phyloP scores from a whole-genome alignment of 2,888 invertebrate genomes.

The Julus scandinavius region DNA sequence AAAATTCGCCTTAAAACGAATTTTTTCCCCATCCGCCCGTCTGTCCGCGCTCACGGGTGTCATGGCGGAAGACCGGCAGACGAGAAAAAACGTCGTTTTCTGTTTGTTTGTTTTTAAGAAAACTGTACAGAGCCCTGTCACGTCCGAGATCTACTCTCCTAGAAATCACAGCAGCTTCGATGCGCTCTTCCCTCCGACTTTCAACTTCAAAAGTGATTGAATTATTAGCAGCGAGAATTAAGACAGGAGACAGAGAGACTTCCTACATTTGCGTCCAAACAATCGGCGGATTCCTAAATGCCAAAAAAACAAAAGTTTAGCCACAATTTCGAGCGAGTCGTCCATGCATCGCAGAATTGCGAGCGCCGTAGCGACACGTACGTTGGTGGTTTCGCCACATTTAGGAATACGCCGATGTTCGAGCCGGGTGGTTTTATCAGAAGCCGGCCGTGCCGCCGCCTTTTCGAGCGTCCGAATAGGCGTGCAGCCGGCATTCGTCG shows the following conservation, averaged over 20 bases:
- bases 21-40: not conserved
- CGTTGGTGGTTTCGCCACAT: too few relatives aligned
- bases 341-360: too few relatives aligned
- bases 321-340: too few relatives aligned
- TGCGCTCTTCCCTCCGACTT: not conserved
- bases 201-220: too few relatives aligned
- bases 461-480: constrained; percentile 57
- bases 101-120: not conserved
- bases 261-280: too few relatives aligned
- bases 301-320: too few relatives aligned
- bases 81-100: not conserved
- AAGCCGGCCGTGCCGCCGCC: constrained; percentile 58
- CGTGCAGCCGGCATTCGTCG: constrained; percentile 51
- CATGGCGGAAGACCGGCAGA: not conserved
- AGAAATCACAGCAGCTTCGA: constrained; percentile 17
- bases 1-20: not conserved
- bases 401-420: too few relatives aligned
- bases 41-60: not conserved
- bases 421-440: not conserved
- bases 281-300: too few relatives aligned
- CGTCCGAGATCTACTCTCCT: not conserved
- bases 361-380: too few relatives aligned
- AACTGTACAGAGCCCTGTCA: constrained; percentile 26
- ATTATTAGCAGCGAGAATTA: too few relatives aligned
- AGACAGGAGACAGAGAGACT: too few relatives aligned